Evolutionary conservation across 2,888 invertebrate genomes (phyloP).

Genomic region (Harpalus rubripes): DNA sequence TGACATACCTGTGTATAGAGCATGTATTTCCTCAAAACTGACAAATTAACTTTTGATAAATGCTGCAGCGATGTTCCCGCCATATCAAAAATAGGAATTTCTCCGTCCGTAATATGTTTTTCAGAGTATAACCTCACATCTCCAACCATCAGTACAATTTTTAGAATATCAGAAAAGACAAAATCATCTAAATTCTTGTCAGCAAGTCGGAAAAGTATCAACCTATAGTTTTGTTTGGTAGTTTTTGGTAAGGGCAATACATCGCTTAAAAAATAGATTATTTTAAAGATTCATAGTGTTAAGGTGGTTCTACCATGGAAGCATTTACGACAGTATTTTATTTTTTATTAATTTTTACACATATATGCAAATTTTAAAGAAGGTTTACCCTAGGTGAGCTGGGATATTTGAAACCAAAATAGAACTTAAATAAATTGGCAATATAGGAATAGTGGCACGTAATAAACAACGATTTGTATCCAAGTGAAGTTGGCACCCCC

Average conservation of each 20-base stretch:
- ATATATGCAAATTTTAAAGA: too few relatives aligned
- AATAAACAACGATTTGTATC: too few relatives aligned
- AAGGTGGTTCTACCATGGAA: too few relatives aligned
- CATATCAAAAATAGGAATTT: constrained; percentile 86
- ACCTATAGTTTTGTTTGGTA: constrained; percentile 84
- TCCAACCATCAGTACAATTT: constrained; percentile 86
- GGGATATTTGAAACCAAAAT: too few relatives aligned
- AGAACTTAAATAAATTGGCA: too few relatives aligned
- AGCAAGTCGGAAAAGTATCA: constrained; percentile 83
- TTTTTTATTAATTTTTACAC: too few relatives aligned
- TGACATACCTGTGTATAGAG: constrained; percentile 82
- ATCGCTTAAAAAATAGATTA: constrained; percentile 79
- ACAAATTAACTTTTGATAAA: constrained; percentile 82
- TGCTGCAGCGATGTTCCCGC: constrained; percentile 83
- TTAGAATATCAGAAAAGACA: constrained; percentile 83
- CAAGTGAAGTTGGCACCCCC: too few relatives aligned
- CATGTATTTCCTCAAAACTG: constrained; percentile 85
- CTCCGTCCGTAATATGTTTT: constrained; percentile 82
- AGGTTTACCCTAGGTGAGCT: too few relatives aligned
- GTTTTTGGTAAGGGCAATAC: constrained; percentile 84
- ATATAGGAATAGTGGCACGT: too few relatives aligned
- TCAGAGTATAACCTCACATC: constrained; percentile 83
- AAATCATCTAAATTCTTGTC: constrained; percentile 83
- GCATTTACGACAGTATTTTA: too few relatives aligned
- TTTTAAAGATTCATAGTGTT: neutral